phyloP scores from a whole-genome alignment of 92 coral and sea anemone species.

The Phenganax marumi region DNA sequence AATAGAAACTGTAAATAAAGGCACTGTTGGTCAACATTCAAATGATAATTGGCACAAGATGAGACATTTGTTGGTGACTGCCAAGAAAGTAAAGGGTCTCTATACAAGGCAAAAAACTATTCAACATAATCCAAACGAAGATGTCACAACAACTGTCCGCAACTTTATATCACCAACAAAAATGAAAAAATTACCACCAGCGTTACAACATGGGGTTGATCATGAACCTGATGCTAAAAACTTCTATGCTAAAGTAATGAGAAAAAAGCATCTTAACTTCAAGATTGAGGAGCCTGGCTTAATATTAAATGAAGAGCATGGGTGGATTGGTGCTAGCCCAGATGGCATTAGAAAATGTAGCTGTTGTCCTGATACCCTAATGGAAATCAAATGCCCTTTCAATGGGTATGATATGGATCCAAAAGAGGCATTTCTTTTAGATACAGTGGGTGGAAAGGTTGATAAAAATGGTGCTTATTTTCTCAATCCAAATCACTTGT shows the following conservation, averaged over 20 bases:
- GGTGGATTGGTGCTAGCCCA: constrained; percentile 45
- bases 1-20: constrained; percentile 35
- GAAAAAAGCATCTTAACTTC: constrained; percentile 28
- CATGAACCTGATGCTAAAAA: constrained; percentile 41
- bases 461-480: constrained; percentile 35
- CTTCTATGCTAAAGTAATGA: constrained; percentile 33
- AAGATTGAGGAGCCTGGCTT: constrained; percentile 43
- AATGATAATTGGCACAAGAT: constrained; percentile 60
- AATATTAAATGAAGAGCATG: constrained; percentile 9
- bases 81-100: constrained; percentile 48
- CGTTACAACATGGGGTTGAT: constrained; percentile 44
- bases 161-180: constrained; percentile 31
- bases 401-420: constrained; percentile 53
- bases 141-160: constrained; percentile 24
- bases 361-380: constrained; percentile 22
- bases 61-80: constrained; percentile 63
- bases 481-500: constrained; percentile 40
- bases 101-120: constrained; percentile 63
- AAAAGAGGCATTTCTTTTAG: constrained; percentile 52
- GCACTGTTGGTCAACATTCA: constrained; percentile 54
- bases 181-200: not conserved
- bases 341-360: constrained; percentile 35
- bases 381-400: constrained; percentile 43
- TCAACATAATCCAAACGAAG: constrained; percentile 14
- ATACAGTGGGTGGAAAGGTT: constrained; percentile 54